Conservation (phyloP, 2,888 invertebrate genomes). For the Drosophila phalerata region DNA sequence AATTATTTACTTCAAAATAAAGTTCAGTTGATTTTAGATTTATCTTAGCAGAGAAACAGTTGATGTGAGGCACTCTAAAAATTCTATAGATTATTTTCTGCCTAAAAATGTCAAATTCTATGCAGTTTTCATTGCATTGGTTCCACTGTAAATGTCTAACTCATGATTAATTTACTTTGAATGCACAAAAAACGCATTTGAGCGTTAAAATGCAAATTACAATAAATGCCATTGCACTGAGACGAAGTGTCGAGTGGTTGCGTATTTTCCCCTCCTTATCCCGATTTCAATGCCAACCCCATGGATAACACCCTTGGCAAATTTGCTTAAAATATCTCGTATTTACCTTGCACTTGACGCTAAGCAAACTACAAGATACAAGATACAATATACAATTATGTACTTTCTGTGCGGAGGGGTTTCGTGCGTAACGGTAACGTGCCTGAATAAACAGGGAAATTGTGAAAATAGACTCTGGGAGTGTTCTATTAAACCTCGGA, state of each 20-base stretch:
- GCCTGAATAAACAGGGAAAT: constrained; percentile 75
- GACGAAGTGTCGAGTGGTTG: constrained; percentile 2
- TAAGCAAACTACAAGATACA: constrained; percentile 75
- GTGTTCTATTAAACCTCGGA: constrained; percentile 50
- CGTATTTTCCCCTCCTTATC: neutral
- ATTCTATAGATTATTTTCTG: neutral
- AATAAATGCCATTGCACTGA: constrained; percentile 61
- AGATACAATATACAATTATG: constrained; percentile 38
- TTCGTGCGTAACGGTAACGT: constrained; percentile 60
- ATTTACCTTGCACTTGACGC: constrained; percentile 80
- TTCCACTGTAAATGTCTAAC: constrained; percentile 20
- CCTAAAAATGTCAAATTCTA: neutral
- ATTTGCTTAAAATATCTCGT: constrained; percentile 80
- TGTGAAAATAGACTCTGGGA: constrained; percentile 71
- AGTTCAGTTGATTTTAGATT: too few species aligned
- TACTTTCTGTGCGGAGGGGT: constrained; percentile 12
- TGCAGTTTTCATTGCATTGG: neutral
- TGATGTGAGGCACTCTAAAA: neutral
- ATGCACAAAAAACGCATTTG: constrained; percentile 70
- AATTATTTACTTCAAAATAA: too few species aligned
- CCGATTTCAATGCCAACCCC: constrained; percentile 1
- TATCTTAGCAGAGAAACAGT: neutral
- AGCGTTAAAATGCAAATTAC: constrained; percentile 81
- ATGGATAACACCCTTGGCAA: constrained; percentile 50
- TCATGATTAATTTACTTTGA: constrained; percentile 56